Conservation (phyloP, 2,797 vertebrate genomes). For the Sebastiscus albofasciatus region DNA sequence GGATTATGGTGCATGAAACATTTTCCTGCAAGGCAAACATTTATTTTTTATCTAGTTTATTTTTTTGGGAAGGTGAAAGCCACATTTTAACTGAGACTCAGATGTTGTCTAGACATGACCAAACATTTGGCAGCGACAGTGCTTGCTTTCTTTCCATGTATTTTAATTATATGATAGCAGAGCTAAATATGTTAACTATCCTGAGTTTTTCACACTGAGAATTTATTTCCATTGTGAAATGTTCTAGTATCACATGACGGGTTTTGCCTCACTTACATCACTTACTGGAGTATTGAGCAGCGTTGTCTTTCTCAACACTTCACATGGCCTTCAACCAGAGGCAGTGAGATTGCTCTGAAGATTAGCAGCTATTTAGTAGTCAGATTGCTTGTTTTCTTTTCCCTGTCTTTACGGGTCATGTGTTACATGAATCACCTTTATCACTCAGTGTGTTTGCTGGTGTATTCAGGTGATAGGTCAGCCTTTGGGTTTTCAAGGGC, state of each 20-base stretch:
- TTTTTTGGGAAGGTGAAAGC: not conserved
- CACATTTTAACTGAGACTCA: not conserved
- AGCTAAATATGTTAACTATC: not conserved
- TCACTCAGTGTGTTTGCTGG: not conserved
- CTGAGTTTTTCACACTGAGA: not conserved
- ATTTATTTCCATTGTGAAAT: not conserved
- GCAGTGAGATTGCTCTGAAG: not conserved
- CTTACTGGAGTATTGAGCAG: not conserved
- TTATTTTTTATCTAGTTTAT: slow-evolving; percentile 2
- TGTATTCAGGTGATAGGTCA: not conserved
- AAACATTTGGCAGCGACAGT: not conserved
- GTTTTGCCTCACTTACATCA: not conserved
- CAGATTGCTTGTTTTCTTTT: not conserved
- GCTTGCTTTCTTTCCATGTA: not conserved
- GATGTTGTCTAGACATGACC: not conserved
- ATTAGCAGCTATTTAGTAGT: slow-evolving; percentile 5
- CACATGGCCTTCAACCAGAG: slow-evolving; percentile 24
- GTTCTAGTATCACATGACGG: not conserved
- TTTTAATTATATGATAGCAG: not conserved
- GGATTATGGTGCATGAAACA: not conserved
- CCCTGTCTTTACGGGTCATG: not conserved
- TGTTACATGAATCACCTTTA: not conserved
- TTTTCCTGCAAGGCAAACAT: not conserved
- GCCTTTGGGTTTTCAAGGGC: not conserved
- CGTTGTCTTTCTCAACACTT: not conserved